Base-by-base conservation (phyloP, 2,113 vertebrate species). In the Megatriorchis doriae region DNA sequence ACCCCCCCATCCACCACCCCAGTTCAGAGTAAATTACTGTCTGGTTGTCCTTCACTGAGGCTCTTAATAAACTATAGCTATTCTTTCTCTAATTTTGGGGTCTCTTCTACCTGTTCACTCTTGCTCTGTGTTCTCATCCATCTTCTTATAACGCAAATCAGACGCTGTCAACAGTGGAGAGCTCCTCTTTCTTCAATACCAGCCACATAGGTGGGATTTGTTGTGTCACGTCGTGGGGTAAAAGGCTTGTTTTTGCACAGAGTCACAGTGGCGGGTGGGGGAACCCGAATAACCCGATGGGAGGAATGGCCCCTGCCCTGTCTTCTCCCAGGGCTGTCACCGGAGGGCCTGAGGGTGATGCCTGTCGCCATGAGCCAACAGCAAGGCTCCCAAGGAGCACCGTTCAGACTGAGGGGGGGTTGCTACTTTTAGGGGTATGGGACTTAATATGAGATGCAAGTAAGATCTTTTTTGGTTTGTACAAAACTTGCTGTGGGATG, bases 321-420 rank as follows among this genome's bases (percentile, higher is more conserved):
- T 19, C 42, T 71, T 65, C 50, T 82, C n/a, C 40, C 10, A 10
- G 7, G 32, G 31, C 15, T 58, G 23, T 65, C 13, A 9, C 17
- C 50, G 70, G 22, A 59, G 43, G 17, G 16, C 23, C 0, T 13
- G 13, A 40, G 19, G 20, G 19, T 58, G 43, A 32, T 71, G 34
- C 43, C 16, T 10, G 3, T 52, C 2, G 0, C 59, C 0, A 0
- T 23, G 18, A 16, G 10, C 2, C 10, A 32, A 3, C 21, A 59
- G 66, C 40, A 27, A 42, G 18, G 29, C 63, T 65, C 11, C 34
- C 15, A 13, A 16, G 34, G 40, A 74, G 26, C 56, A 38, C 27
- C 1, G 0, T 52, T 77, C 16, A 11, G 34, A 11, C 50, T 42
- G 36, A 25, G 29, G 5, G n/a, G n/a, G 10, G 14, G 3, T 27